Percentiles rank a stretch among this genome's conserved stretches.
Evolutionary conservation across 2,888 invertebrate genomes (phyloP).

Genomic region (Altica lythri): DNA sequence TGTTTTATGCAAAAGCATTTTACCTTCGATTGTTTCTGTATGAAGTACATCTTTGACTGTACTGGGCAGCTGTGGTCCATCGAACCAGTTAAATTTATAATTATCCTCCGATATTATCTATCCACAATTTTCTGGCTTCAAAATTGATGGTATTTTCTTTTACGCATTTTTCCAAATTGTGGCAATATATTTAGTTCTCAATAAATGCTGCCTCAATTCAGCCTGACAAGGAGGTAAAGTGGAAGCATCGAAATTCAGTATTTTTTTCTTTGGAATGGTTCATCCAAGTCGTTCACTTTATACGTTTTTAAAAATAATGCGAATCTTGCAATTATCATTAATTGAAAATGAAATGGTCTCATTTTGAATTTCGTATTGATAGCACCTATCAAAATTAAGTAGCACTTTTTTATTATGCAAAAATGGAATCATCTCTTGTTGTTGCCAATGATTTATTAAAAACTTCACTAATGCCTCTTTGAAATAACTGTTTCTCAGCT

Average conservation of each 20-base stretch:
- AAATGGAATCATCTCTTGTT: no score
- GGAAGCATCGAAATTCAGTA: constrained; percentile 41
- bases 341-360: no score
- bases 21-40: constrained; percentile 1
- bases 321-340: no score
- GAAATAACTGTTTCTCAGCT: no score
- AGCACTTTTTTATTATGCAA: no score
- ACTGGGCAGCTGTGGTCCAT: neutral
- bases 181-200: constrained; percentile 8
- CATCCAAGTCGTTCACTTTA: constrained; percentile 40
- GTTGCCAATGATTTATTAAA: no score
- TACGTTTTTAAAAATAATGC: no score
- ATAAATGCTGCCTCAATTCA: constrained; percentile 13
- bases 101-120: constrained; percentile 14
- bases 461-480: no score
- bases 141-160: constrained; percentile 13
- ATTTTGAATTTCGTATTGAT: no score
- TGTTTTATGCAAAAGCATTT: neutral
- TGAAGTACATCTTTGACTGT: neutral
- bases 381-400: no score
- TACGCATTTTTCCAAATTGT: constrained; percentile 9
- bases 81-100: constrained; percentile 2
- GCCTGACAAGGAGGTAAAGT: constrained; percentile 39
- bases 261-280: constrained; percentile 22
- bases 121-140: constrained; percentile 11